These are phyloP conservation scores for Laothoe populi DNA, from an alignment of 2,888 invertebrate genomes.

Conservation along the genomic window DNA sequence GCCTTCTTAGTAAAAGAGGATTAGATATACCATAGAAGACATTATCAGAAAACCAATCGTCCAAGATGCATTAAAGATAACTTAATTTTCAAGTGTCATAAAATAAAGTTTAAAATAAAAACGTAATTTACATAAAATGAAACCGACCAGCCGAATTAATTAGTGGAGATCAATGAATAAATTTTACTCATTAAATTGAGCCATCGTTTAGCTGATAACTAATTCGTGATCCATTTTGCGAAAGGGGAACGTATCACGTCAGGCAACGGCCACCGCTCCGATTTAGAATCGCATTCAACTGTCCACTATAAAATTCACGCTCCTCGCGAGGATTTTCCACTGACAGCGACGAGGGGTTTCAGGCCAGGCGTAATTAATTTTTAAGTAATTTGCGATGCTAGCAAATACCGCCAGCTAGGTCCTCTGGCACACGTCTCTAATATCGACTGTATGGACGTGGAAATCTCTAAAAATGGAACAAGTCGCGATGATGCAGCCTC, in stretches of 20 bases:
- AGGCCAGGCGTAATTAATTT: constrained; percentile 57
- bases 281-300: constrained; percentile 26
- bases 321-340: constrained; percentile 21
- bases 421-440: constrained; percentile 43
- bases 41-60: not conserved
- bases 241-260: constrained; percentile 5
- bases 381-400: constrained; percentile 40
- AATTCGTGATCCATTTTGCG: constrained; percentile 2
- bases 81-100: not conserved
- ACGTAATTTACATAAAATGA: not conserved
- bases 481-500: constrained; percentile 37
- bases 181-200: not conserved
- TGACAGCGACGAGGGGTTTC: constrained; percentile 36
- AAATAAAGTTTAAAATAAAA: not conserved
- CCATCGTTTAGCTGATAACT: not conserved
- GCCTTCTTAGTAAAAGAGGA: not conserved
- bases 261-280: constrained; percentile 26
- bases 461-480: constrained; percentile 56
- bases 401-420: constrained; percentile 37
- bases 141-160: not conserved
- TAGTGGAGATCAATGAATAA: not conserved
- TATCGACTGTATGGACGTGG: constrained; percentile 54
- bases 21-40: not conserved
- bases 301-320: constrained; percentile 27
- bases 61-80: not conserved